These are phyloP conservation scores for Sorex araneus DNA, from an alignment of 2,113 vertebrate species.

Conservation along the genomic window DNA sequence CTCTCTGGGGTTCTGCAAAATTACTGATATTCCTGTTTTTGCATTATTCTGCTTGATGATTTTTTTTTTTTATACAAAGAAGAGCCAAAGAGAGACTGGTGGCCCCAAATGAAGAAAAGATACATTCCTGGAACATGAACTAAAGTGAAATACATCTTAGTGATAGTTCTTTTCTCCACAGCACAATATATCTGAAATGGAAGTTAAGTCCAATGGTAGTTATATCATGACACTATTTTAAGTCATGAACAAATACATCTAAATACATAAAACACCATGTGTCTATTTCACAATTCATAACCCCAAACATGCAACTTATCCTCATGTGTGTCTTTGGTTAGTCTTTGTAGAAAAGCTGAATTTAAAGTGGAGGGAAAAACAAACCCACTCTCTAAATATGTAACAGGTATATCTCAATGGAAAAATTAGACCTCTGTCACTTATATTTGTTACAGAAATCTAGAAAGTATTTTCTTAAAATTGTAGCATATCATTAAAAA, in stretches of 20 bases:
- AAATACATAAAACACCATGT: not conserved
- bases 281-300: too few relatives aligned
- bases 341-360: not conserved
- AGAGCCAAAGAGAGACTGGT: not conserved
- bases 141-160: conserved; percentile 21
- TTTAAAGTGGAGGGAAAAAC: not conserved
- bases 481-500: not conserved
- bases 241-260: not conserved
- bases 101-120: not conserved
- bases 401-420: not conserved
- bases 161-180: not conserved
- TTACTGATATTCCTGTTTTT: not conserved
- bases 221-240: not conserved
- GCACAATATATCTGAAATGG: not conserved
- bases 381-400: not conserved
- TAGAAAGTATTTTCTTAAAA: not conserved
- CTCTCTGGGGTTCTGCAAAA: conserved; percentile 31
- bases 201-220: not conserved
- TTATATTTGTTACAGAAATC: not conserved
- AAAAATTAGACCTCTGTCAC: not conserved
- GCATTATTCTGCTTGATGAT: conserved; percentile 22
- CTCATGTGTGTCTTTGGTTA: not conserved
- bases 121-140: not conserved
- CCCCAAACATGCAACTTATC: too few relatives aligned
- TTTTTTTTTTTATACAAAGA: conserved; percentile 10